A percentile compares a stretch with the other conserved stretches of the same genome.
Conservation (phyloP, 2,797 vertebrate species). For the Arrhamphus sclerolepis region DNA sequence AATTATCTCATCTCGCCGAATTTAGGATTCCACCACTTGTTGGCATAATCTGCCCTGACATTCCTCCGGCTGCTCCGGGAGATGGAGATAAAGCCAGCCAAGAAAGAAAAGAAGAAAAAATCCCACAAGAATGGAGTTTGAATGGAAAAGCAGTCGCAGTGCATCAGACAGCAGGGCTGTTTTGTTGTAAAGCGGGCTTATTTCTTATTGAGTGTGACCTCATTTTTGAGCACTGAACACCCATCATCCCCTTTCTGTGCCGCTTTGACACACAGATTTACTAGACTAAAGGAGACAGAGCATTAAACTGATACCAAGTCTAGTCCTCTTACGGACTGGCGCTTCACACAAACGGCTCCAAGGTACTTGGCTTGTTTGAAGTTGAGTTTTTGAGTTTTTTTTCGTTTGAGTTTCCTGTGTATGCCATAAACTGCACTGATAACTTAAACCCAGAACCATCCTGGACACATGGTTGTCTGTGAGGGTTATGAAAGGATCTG, state of each 20-base stretch:
- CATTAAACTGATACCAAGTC: slow-evolving; percentile 22
- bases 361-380: slow-evolving; percentile 1
- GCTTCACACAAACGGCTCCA: slow-evolving; percentile 12
- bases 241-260: slow-evolving; percentile 45
- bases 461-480: slow-evolving; percentile 49
- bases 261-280: slow-evolving; percentile 44
- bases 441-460: slow-evolving; percentile 37
- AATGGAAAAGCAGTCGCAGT: slow-evolving; percentile 33
- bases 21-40: slow-evolving; percentile 25
- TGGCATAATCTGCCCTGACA: slow-evolving; percentile 39
- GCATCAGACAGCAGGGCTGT: slow-evolving; percentile 39
- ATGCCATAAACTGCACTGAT: slow-evolving; percentile 41
- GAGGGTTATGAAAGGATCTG: slow-evolving; percentile 40
- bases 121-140: slow-evolving; percentile 43
- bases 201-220: slow-evolving; percentile 66
- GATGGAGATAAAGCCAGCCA: neutral
- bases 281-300: slow-evolving; percentile 37
- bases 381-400: slow-evolving; percentile 4
- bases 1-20: slow-evolving; percentile 45
- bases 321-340: neutral
- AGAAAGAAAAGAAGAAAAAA: neutral
- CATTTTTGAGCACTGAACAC: slow-evolving; percentile 58
- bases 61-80: slow-evolving; percentile 33
- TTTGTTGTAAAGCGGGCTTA: slow-evolving; percentile 41
- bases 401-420: slow-evolving; percentile 41